phyloP scores from a whole-genome alignment of 2,797 vertebrate species.

The Neoniphon sammara region DNA sequence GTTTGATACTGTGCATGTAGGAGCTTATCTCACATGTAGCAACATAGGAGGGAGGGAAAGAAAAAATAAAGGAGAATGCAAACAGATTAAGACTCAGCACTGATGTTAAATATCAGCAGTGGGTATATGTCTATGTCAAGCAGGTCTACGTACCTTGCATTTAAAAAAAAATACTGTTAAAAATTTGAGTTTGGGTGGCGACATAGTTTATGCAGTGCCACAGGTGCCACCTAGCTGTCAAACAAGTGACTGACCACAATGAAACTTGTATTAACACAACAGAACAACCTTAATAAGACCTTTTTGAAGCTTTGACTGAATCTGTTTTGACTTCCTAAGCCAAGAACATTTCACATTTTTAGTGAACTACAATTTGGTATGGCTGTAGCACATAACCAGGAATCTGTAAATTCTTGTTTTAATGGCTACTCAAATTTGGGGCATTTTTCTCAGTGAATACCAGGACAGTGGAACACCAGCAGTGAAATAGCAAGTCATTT shows the following conservation, averaged over 20 bases:
- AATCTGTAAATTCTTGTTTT: conserved; percentile 20
- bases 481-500: conserved; percentile 50
- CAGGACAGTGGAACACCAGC: conserved; percentile 48
- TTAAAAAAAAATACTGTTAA: conserved; percentile 57
- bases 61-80: conserved; percentile 23
- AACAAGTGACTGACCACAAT: conserved; percentile 32
- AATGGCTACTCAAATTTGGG: conserved; percentile 15
- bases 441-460: conserved; percentile 54
- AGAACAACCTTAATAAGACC: conserved; percentile 26
- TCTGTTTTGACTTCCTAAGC: conserved; percentile 22
- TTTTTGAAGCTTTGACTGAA: conserved; percentile 10
- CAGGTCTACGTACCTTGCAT: conserved; percentile 13
- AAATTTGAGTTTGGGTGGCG: conserved; percentile 36
- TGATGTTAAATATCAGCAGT: conserved; percentile 22
- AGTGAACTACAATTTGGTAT: conserved; percentile 51
- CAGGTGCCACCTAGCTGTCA: conserved; percentile 58
- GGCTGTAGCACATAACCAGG: conserved; percentile 56
- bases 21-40: conserved; percentile 54
- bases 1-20: conserved; percentile 59
- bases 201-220: conserved; percentile 11
- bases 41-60: conserved; percentile 26
- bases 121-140: conserved; percentile 28
- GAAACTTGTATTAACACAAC: conserved; percentile 20
- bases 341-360: conserved; percentile 39
- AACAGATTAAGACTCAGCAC: conserved; percentile 34